Evolutionary conservation across 2,797 vertebrate species (phyloP), one percentile per base, ranked within the genome.

Genomic region (Zalophus californianus): DNA sequence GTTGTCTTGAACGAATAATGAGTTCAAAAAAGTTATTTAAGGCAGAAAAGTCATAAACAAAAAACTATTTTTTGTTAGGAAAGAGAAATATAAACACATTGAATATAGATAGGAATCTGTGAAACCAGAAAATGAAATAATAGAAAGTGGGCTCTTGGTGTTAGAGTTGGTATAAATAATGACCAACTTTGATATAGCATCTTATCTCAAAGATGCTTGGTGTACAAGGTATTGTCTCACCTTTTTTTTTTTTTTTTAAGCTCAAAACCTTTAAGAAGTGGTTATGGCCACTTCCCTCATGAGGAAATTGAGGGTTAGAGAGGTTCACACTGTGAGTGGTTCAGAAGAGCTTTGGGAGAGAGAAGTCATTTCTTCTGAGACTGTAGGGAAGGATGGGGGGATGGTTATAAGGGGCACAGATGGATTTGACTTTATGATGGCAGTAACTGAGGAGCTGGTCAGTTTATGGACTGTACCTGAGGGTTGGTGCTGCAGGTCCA

Each of bases 21-120:
- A 60, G 13, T 95, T 96, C 41, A 97, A 54, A 83, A 87, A 82
- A 62, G 44, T 72, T 93, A 52, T 32, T 15, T n/a, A 88, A 93
- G 73, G 20, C 54, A 48, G 41, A 48, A 86, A 91, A 92, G 44
- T 58, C 70, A 70, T 8, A 60, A 86, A 60, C 13, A 83, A 88
- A 82, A 86, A 86, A 0, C 13, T 75, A 1, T 73, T 68, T 62
- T 4, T 79, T 97, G 94, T 80, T 7, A 56, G 21, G 11, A 50
- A 60, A 75, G 50, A 93, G 38, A 97, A 60, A 91, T 68, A 18
- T 1, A 54, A 48, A 5, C 77, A 78, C 32, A 15, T 56, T 82
- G 32, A 82, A 48, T 60, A 50, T 70, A 60, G 23, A 13, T 25
- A 44, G 10, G n/a, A 90, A 54, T 18, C n/a, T 27, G 0, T 54